These are phyloP conservation scores for Cranoglanis bouderius DNA, from an alignment of 2,113 vertebrate species.

Conservation along the genomic window DNA sequence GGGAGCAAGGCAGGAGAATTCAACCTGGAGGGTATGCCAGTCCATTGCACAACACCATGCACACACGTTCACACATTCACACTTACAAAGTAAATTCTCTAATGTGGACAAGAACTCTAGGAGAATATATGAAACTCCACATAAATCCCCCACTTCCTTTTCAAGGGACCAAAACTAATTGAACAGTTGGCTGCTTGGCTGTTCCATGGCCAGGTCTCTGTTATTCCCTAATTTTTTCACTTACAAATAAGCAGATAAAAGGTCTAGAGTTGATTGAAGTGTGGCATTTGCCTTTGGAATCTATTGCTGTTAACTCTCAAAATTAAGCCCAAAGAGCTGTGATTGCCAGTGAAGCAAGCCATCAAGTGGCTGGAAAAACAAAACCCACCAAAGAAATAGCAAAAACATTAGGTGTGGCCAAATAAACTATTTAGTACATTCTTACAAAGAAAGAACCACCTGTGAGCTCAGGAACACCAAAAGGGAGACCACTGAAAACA, in stretches of 20 bases:
- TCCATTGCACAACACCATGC: not conserved
- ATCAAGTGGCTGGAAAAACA: not conserved
- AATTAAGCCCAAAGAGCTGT: not conserved
- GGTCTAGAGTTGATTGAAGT: not conserved
- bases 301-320: not conserved
- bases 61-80: not conserved
- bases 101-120: not conserved
- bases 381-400: not conserved
- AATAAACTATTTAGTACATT: not conserved
- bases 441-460: not conserved
- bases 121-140: not conserved
- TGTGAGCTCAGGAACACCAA: too few species aligned
- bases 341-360: not conserved
- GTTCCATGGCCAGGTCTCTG: not conserved
- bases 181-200: not conserved
- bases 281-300: not conserved
- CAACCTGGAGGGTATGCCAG: too few species aligned
- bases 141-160: not conserved
- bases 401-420: not conserved
- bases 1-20: not conserved
- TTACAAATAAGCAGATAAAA: not conserved
- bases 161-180: not conserved
- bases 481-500: not conserved
- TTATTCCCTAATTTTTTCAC: not conserved
- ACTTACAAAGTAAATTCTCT: conserved; percentile 10